phyloP scores from a whole-genome alignment of 2,888 invertebrate genomes.

The Strigamia crassipes region DNA sequence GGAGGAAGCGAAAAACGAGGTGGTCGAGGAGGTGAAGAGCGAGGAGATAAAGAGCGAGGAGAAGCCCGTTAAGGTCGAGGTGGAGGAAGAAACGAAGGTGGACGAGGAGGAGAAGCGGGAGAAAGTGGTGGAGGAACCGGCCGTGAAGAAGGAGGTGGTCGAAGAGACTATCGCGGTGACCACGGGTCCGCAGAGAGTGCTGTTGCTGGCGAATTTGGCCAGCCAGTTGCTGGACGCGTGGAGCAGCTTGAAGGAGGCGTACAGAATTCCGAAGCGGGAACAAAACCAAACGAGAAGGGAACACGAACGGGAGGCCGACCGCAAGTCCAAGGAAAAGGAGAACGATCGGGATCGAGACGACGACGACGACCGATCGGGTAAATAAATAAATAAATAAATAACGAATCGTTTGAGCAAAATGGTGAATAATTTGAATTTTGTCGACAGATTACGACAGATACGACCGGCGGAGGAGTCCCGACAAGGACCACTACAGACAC shows the following conservation, averaged over 20 bases:
- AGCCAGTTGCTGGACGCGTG: slow-evolving; percentile 71
- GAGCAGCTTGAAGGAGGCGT: slow-evolving; percentile 72
- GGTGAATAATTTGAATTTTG: background rate
- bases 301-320: slow-evolving; percentile 83
- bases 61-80: too few relatives aligned
- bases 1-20: background rate
- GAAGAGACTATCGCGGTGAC: background rate
- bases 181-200: background rate
- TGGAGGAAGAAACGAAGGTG: background rate
- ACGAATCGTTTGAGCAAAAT: too few relatives aligned
- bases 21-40: background rate
- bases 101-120: background rate
- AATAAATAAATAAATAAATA: too few relatives aligned
- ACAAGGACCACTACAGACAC: background rate
- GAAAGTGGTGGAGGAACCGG: slow-evolving; percentile 1
- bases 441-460: slow-evolving; percentile 42
- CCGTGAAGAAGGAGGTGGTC: slow-evolving; percentile 52
- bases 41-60: background rate
- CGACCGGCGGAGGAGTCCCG: slow-evolving; percentile 28
- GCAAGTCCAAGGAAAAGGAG: background rate
- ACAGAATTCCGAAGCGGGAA: slow-evolving; percentile 92
- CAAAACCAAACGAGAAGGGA: slow-evolving; percentile 93
- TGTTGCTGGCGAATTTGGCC: slow-evolving; percentile 55
- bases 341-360: background rate
- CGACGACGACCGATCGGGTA: background rate